Evolutionary conservation across 2,797 vertebrate genomes (phyloP).

Genomic region (Tadarida brasiliensis): DNA sequence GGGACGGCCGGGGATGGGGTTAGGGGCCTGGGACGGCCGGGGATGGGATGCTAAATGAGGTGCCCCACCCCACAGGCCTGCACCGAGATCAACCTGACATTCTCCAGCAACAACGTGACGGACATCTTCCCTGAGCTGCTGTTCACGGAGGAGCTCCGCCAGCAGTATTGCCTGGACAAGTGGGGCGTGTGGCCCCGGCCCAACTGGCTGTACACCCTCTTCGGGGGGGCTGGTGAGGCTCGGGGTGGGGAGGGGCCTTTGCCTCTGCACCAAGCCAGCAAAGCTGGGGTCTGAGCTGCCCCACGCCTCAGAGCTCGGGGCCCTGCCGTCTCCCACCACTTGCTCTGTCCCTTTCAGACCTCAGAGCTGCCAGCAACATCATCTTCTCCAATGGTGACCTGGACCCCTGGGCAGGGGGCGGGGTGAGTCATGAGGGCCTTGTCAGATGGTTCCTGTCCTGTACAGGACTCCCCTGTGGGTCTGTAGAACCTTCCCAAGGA

Average conservation of each 20-base stretch:
- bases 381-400: slow-evolving; percentile 97
- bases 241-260: not conserved
- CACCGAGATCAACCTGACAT: slow-evolving; percentile 94
- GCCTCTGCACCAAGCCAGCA: not conserved
- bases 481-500: not conserved
- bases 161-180: slow-evolving; percentile 90
- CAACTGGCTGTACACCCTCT: slow-evolving; percentile 92
- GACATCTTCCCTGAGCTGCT: slow-evolving; percentile 95
- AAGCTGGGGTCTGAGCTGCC: not conserved
- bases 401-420: slow-evolving; percentile 97
- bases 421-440: slow-evolving; percentile 88
- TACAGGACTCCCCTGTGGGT: not conserved
- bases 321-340: accelerated
- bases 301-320: not conserved
- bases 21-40: accelerated
- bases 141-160: slow-evolving; percentile 89
- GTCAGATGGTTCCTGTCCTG: accelerated
- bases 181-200: slow-evolving; percentile 92
- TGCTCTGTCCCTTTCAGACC: not conserved
- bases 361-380: slow-evolving; percentile 23
- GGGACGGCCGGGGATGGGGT: slow-evolving; percentile 90
- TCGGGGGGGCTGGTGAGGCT: slow-evolving; percentile 92
- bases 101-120: slow-evolving; percentile 93
- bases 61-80: slow-evolving; percentile 87
- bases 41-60: accelerated